These are phyloP conservation scores for Agrotis ipsilon DNA, from an alignment of 2,888 invertebrate genomes.

Conservation along the genomic window DNA sequence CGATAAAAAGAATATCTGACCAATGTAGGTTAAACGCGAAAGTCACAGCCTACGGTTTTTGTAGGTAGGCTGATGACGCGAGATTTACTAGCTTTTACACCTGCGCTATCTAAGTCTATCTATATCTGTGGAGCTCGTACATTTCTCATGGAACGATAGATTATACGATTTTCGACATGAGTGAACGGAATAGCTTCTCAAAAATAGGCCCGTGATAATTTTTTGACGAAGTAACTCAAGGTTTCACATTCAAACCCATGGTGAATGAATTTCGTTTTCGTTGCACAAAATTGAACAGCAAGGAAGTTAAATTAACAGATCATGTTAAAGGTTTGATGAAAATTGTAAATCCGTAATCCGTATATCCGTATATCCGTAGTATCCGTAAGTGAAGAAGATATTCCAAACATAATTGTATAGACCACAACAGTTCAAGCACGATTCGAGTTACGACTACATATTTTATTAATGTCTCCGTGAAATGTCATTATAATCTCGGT, in stretches of 20 bases:
- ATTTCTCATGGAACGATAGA: background rate
- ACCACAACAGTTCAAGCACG: slow-evolving; percentile 32
- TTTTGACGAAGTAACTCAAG: background rate
- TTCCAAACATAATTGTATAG: slow-evolving; percentile 8
- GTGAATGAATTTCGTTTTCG: slow-evolving; percentile 6
- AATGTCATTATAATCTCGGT: slow-evolving; percentile 46
- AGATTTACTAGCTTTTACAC: too few relatives aligned
- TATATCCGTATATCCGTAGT: too few relatives aligned
- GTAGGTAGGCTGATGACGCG: too few relatives aligned
- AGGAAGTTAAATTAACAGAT: slow-evolving; percentile 3
- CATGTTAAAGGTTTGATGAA: slow-evolving; percentile 4
- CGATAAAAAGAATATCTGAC: too few relatives aligned
- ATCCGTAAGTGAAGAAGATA: too few relatives aligned
- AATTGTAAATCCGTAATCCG: slow-evolving; percentile 26
- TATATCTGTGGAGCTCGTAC: background rate
- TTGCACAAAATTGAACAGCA: slow-evolving; percentile 12
- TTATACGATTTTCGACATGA: background rate
- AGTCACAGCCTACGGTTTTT: too few relatives aligned
- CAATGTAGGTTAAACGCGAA: too few relatives aligned
- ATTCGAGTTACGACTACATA: slow-evolving; percentile 10
- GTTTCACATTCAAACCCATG: background rate
- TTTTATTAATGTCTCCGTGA: slow-evolving; percentile 33
- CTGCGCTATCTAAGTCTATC: too few relatives aligned
- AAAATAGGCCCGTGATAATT: too few relatives aligned
- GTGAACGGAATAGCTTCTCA: background rate